A percentile compares a stretch with the other conserved stretches of the same genome.
These are phyloP conservation scores for Allygus modestus DNA, from an alignment of 2,888 invertebrate species.

Conservation along the genomic window DNA sequence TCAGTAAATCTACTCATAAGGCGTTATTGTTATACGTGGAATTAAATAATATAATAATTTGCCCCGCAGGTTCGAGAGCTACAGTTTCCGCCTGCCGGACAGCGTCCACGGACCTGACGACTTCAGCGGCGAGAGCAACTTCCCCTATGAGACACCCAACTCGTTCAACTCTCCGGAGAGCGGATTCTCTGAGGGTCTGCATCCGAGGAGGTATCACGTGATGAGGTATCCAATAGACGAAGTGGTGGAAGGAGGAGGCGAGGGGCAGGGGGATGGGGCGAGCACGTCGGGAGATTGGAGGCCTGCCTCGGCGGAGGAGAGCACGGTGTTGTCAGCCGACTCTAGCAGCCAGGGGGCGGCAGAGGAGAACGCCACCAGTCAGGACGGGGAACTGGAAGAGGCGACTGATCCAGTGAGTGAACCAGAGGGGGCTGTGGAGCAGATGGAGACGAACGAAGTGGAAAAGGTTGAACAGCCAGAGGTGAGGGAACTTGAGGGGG, in stretches of 20 bases:
- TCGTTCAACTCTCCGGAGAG: slow-evolving; percentile 48
- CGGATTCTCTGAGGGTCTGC: slow-evolving; percentile 42
- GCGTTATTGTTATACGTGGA: no score
- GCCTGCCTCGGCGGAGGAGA: neutral
- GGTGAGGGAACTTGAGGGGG: neutral
- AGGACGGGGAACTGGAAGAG: neutral
- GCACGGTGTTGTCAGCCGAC: neutral
- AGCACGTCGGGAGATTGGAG: slow-evolving; percentile 11
- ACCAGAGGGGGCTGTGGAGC: neutral
- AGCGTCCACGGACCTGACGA: slow-evolving; percentile 26
- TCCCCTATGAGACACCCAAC: slow-evolving; percentile 34
- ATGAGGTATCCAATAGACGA: neutral
- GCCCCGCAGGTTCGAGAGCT: neutral
- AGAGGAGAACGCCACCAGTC: neutral
- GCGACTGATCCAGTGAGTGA: neutral
- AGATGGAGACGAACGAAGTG: neutral
- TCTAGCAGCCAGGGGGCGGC: slow-evolving; percentile 3
- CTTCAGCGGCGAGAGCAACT: slow-evolving; percentile 43
- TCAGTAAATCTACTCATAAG: no score
- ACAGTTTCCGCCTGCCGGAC: slow-evolving; percentile 39
- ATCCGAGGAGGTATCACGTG: slow-evolving; percentile 14
- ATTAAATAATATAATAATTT: no score
- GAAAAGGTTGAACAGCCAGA: no score
- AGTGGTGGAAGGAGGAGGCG: neutral
- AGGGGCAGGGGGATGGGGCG: neutral